These are phyloP conservation scores for Macrochelys suwanniensis DNA, from an alignment of 2,797 vertebrate genomes.

Conservation along the genomic window DNA sequence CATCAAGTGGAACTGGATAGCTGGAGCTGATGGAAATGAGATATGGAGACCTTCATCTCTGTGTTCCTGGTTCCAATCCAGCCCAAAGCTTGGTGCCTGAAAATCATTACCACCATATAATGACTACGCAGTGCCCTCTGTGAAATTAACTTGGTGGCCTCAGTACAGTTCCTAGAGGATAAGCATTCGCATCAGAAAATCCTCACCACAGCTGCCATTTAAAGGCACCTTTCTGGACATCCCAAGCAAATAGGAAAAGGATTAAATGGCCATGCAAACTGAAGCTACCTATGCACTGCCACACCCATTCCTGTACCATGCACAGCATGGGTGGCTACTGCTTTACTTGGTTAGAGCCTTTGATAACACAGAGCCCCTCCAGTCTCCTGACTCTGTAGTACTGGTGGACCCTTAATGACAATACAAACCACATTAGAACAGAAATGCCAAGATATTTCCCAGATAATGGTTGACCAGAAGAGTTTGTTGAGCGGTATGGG, in stretches of 20 bases:
- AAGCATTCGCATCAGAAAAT: neutral
- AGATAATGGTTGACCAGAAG: neutral
- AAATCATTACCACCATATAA: neutral
- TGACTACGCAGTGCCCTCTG: neutral
- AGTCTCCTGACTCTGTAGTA: neutral
- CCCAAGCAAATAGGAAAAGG: neutral
- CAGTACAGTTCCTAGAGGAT: neutral
- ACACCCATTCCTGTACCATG: neutral
- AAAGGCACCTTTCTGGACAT: neutral
- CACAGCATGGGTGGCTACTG: neutral
- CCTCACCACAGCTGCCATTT: neutral
- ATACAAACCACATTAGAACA: neutral
- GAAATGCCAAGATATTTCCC: neutral
- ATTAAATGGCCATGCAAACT: neutral
- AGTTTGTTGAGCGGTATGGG: neutral
- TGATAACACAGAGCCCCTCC: neutral
- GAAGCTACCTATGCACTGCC: neutral
- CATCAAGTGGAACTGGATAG: neutral
- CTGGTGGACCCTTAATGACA: neutral
- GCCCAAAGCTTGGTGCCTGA: neutral
- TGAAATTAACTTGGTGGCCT: neutral
- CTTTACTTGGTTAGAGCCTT: neutral
- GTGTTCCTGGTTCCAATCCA: neutral
- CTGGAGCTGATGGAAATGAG: neutral
- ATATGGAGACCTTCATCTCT: neutral